These are phyloP conservation scores for Ennomos erosarius DNA, from an alignment of 2,888 invertebrate genomes.

Conservation along the genomic window DNA sequence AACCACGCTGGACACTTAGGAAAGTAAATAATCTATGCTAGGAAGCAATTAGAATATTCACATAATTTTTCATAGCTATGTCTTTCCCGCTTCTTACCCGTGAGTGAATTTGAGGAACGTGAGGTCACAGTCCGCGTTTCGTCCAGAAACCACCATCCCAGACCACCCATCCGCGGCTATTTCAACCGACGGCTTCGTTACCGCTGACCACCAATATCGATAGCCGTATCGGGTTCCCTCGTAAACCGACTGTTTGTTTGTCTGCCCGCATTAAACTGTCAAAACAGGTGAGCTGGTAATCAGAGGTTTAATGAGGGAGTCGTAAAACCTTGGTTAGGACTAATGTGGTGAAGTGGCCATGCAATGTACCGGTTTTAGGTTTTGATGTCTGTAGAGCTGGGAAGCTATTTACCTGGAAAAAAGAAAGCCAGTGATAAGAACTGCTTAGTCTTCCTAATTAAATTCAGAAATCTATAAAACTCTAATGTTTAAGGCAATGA, in stretches of 20 bases:
- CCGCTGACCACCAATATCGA: conserved; percentile 28
- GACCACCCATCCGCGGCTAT: conserved; percentile 24
- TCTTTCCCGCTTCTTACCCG: no score
- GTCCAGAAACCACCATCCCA: conserved; percentile 1
- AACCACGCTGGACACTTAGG: no score
- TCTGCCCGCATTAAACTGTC: conserved; percentile 37
- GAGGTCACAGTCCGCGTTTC: not conserved
- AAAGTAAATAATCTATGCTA: no score
- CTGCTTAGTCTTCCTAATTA: no score
- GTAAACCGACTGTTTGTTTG: conserved; percentile 41
- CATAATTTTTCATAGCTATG: no score
- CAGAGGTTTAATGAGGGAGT: conserved; percentile 20
- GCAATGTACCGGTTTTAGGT: not conserved
- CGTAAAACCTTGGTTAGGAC: conserved; percentile 11
- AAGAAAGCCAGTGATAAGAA: not conserved
- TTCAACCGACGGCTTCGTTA: conserved; percentile 13
- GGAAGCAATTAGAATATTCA: no score
- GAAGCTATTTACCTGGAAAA: conserved; percentile 5
- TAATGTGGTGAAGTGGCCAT: conserved; percentile 1
- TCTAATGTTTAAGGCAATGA: no score
- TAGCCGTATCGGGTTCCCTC: conserved; percentile 40
- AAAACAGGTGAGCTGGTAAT: conserved; percentile 41
- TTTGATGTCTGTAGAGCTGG: not conserved
- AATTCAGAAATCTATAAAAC: no score
- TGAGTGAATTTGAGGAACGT: no score